These are phyloP conservation scores for Cantharis rufa DNA, from an alignment of 2,888 invertebrate genomes.

Conservation along the genomic window DNA sequence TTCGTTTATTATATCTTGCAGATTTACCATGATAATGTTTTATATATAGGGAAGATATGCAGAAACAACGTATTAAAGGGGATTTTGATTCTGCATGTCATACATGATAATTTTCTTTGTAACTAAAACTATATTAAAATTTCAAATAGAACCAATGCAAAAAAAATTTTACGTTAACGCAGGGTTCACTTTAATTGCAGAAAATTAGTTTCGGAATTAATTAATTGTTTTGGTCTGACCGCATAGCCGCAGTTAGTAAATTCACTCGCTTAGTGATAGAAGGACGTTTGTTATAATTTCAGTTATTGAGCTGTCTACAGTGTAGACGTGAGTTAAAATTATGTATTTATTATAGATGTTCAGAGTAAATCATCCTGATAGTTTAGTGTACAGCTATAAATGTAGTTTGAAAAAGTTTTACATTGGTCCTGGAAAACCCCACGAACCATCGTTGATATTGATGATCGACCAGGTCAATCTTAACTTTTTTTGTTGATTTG, in stretches of 20 bases:
- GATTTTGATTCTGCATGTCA: not conserved
- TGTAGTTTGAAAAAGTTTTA: too few species aligned
- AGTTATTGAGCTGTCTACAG: not conserved
- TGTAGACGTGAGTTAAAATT: too few species aligned
- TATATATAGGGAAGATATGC: slow-evolving; percentile 6
- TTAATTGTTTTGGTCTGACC: not conserved
- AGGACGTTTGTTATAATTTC: not conserved
- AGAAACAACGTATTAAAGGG: slow-evolving; percentile 6
- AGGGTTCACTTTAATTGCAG: not conserved
- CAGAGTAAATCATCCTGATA: too few species aligned
- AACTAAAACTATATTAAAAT: not conserved
- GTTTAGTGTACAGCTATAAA: too few species aligned
- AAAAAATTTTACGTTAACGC: too few species aligned
- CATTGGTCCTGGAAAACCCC: too few species aligned
- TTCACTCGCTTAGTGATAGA: not conserved
- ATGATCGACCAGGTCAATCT: too few species aligned
- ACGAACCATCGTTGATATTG: too few species aligned
- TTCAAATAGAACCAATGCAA: too few species aligned
- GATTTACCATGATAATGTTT: slow-evolving; percentile 43
- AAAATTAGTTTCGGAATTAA: not conserved
- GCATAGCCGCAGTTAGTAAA: not conserved
- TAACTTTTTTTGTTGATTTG: too few species aligned
- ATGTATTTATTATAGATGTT: too few species aligned
- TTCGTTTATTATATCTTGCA: slow-evolving; percentile 41
- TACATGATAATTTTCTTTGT: not conserved